These are phyloP conservation scores for Synanthedon formicaeformis DNA, from an alignment of 2,888 invertebrate genomes.

Conservation along the genomic window DNA sequence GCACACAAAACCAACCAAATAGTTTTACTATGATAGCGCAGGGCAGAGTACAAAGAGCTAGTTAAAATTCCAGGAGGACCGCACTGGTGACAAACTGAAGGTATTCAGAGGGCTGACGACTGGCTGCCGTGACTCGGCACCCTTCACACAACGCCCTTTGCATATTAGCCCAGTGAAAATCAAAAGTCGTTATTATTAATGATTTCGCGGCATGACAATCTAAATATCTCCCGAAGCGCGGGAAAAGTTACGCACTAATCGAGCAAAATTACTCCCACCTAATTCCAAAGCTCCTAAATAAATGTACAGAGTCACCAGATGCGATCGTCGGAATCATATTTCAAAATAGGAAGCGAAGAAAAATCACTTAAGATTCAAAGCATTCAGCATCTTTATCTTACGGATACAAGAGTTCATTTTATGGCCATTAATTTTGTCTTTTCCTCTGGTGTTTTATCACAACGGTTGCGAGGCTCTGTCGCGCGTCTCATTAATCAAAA, in stretches of 20 bases:
- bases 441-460: constrained; percentile 68
- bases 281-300: constrained; percentile 40
- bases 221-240: constrained; percentile 53
- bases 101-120: constrained; percentile 55
- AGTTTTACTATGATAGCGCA: constrained; percentile 59
- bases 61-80: constrained; percentile 64
- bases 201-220: constrained; percentile 62
- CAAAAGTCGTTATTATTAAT: constrained; percentile 69
- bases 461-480: constrained; percentile 66
- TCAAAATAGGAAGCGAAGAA: constrained; percentile 56
- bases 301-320: constrained; percentile 61
- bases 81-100: constrained; percentile 63
- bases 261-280: constrained; percentile 40
- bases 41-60: constrained; percentile 64
- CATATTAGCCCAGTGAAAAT: constrained; percentile 67
- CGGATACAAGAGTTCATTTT: constrained; percentile 70
- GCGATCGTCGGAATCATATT: constrained; percentile 53
- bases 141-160: constrained; percentile 53
- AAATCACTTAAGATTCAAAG: constrained; percentile 65
- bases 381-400: constrained; percentile 68
- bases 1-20: constrained; percentile 53
- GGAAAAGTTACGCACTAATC: constrained; percentile 52
- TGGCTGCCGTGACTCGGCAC: constrained; percentile 51
- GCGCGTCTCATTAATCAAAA: constrained; percentile 71
- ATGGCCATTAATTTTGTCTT: constrained; percentile 70